Conservation (phyloP, 1,140 invertebrate genomes). For the Akabosia matsudoensis region DNA sequence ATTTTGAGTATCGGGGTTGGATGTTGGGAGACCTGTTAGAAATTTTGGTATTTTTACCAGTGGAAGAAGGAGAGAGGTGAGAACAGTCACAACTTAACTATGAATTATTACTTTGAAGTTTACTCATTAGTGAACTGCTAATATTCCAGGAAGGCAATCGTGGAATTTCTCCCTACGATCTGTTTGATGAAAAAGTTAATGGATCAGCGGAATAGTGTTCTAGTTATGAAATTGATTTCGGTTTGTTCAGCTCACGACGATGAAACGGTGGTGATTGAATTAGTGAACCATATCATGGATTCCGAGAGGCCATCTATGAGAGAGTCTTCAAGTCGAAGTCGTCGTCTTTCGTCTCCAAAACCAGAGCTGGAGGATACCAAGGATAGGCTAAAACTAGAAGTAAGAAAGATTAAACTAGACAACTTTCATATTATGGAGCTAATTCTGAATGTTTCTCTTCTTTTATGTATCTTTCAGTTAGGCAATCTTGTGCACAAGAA, state of each 20-base stretch:
- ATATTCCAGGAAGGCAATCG: not conserved
- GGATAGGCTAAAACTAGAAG: too few relatives aligned
- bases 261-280: not conserved
- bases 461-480: not conserved
- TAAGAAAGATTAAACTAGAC: not conserved
- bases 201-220: not conserved
- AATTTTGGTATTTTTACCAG: not conserved
- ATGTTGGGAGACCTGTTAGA: not conserved
- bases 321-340: not conserved
- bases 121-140: not conserved
- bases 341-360: too few relatives aligned
- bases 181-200: not conserved
- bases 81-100: not conserved
- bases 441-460: not conserved
- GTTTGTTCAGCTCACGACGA: not conserved
- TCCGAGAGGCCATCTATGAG: not conserved
- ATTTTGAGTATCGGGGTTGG: not conserved
- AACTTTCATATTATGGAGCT: not conserved
- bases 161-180: not conserved
- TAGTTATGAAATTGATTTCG: not conserved
- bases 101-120: not conserved
- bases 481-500: not conserved
- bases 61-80: not conserved
- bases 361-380: not conserved
- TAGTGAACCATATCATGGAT: not conserved